Base-by-base conservation (phyloP, 2,888 invertebrate genomes). In the Ceraclea dissimilis region DNA sequence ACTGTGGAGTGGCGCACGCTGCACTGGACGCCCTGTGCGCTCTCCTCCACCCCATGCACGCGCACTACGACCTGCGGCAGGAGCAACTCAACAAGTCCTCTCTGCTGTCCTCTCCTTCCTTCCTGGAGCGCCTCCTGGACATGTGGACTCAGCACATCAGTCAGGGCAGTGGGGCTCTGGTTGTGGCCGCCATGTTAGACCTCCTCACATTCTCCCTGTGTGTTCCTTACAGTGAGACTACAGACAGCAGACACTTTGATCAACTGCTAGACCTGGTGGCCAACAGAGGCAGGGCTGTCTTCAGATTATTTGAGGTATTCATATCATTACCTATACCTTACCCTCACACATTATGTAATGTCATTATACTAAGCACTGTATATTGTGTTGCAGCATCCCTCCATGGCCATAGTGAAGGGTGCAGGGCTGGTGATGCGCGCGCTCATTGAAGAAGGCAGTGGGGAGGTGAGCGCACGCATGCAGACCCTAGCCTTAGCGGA, bases 181-280 rank as follows among this genome's bases (percentile, higher is more conserved):
- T 99, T 13, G 91, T 99, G 61, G 90, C 96, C 26, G 93, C 96
- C 62, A 96, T 99, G 96, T 78, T 99, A 69, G 99, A 99, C 74
- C 93, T 99, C 69, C 78, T 99, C 62, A 99, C 98, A 39, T 99
- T 97, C 76, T 90, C 96, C 2, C 80, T 99, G 44, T 99, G 99
- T 75, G 94, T 97, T 61, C 99, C 99, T 2, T 99, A 98, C 75
- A 94, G 95, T 68, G 99, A 99, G 75, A 99, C 99, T 2, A 99
- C 99, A 0, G 95, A 97, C 68, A 94, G 95, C 51, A 91, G 91
- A 68, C 93, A 93, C 69, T 96, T 96, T 72, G 98, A 99, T 71
- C 85, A 85, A 64, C 78, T 98, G 52, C 74, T 98, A 20, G 93
- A 94, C 73, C 86, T 98, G 84, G 96, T 98, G 1, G 94, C 99